Evolutionary conservation across 2,888 invertebrate species (phyloP).

Genomic region (Diploptera punctata): DNA sequence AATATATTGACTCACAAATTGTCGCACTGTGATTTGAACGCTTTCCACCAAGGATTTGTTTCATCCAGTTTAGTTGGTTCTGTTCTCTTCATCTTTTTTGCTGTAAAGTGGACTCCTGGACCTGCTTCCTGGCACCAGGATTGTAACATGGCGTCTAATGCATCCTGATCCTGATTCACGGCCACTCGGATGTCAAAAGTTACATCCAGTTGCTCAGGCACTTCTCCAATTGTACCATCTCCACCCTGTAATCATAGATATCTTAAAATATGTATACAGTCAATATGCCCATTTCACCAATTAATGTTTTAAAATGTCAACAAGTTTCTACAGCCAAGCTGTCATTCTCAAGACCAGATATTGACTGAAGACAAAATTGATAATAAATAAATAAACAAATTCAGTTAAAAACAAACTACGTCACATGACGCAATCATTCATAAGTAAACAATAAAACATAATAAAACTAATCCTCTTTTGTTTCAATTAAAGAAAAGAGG

Average conservation of each 20-base stretch:
- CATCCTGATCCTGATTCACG: conserved; percentile 64
- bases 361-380: too few relatives aligned
- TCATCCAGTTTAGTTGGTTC: conserved; percentile 50
- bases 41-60: conserved; percentile 55
- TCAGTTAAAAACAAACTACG: too few relatives aligned
- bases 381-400: too few relatives aligned
- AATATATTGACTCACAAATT: conserved; percentile 42
- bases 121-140: conserved; percentile 52
- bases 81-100: conserved; percentile 47
- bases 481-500: too few relatives aligned
- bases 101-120: conserved; percentile 53
- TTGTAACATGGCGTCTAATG: conserved; percentile 60
- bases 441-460: too few relatives aligned
- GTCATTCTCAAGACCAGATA: too few relatives aligned
- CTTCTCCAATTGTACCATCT: background rate
- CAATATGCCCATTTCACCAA: too few relatives aligned
- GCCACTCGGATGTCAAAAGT: conserved; percentile 78
- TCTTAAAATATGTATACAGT: too few relatives aligned
- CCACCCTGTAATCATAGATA: background rate
- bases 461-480: too few relatives aligned
- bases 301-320: too few relatives aligned
- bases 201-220: conserved; percentile 80
- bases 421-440: too few relatives aligned
- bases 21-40: conserved; percentile 49
- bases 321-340: too few relatives aligned